Conservation (phyloP, 2,888 invertebrate species). For the Athripsodes cinereus region DNA sequence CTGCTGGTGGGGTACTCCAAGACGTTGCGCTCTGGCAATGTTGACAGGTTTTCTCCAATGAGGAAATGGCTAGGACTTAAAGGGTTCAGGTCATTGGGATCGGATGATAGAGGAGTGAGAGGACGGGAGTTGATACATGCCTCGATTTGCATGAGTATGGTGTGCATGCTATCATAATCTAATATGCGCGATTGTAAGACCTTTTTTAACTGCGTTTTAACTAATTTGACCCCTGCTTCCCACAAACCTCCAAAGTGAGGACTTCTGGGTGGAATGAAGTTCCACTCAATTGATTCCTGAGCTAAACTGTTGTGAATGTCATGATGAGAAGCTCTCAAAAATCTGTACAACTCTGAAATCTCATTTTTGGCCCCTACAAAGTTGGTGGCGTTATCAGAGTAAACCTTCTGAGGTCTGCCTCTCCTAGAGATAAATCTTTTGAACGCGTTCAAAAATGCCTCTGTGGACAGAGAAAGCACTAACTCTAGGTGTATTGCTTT, state of each 20-base stretch:
- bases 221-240: too few species aligned
- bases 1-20: neutral
- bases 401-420: too few species aligned
- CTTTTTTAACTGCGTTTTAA: slow-evolving; percentile 4
- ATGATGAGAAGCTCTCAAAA: neutral
- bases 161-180: neutral
- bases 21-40: neutral
- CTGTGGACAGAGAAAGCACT: too few species aligned
- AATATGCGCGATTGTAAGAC: slow-evolving; percentile 1
- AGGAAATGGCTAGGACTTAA: neutral
- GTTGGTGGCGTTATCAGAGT: too few species aligned
- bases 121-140: slow-evolving; percentile 1
- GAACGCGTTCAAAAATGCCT: too few species aligned
- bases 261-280: too few species aligned
- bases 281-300: neutral
- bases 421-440: too few species aligned
- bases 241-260: too few species aligned
- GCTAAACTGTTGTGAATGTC: neutral
- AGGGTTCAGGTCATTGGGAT: neutral
- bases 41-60: neutral
- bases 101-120: neutral
- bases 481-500: neutral
- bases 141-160: neutral
- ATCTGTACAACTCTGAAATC: too few species aligned
- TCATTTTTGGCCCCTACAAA: too few species aligned